Evolutionary conservation across 2,113 vertebrate species (phyloP).

Genomic region (Loxodonta africana): DNA sequence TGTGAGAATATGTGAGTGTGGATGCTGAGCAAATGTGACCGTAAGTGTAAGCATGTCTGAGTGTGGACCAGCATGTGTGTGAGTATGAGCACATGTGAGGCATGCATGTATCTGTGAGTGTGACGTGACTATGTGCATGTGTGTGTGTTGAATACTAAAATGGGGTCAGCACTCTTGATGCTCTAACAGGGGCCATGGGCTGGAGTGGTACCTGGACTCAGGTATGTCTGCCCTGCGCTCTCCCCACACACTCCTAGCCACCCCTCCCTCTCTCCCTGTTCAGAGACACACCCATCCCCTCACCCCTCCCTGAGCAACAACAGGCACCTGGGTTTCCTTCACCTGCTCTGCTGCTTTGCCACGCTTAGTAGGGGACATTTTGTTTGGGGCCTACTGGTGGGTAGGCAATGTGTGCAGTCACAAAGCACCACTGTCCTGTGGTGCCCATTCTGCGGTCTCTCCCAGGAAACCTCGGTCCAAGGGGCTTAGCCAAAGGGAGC

Average conservation of each 20-base stretch:
- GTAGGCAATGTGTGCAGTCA: background rate
- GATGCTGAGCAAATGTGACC: too few relatives aligned
- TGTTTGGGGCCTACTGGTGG: slow-evolving; percentile 51
- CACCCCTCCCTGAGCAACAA: background rate
- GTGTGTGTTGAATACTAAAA: slow-evolving; percentile 22
- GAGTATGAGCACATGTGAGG: background rate
- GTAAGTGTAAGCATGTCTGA: background rate
- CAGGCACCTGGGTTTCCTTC: slow-evolving; percentile 66
- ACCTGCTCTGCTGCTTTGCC: slow-evolving; percentile 61
- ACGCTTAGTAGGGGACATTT: slow-evolving; percentile 50
- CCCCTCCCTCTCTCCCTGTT: background rate
- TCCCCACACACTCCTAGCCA: rapidly evolving
- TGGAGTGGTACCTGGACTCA: background rate
- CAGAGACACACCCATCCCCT: slow-evolving; percentile 25
- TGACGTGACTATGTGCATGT: background rate
- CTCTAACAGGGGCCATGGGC: background rate
- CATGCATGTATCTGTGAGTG: background rate
- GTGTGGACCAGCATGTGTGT: background rate
- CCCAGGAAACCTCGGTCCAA: background rate
- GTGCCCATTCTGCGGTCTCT: background rate
- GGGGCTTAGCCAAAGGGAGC: background rate
- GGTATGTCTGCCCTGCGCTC: background rate
- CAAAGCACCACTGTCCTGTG: background rate
- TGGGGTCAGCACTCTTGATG: background rate
- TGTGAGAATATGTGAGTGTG: background rate